phyloP scores from a whole-genome alignment of 1,140 invertebrate genomes.

The Drosophila truncata region DNA sequence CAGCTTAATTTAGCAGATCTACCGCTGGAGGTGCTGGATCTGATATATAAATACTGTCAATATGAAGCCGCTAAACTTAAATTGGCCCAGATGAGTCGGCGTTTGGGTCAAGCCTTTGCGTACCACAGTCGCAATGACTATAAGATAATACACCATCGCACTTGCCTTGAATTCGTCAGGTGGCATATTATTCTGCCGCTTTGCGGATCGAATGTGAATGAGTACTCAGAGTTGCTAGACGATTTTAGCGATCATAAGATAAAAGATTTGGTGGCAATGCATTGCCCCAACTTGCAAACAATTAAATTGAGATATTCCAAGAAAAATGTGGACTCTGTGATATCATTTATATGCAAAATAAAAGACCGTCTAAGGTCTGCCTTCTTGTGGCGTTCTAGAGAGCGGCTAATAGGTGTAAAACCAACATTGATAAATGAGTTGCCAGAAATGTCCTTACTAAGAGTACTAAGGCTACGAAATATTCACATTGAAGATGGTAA shows the following conservation, averaged over 20 bases:
- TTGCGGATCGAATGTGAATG: background rate
- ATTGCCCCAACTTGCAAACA: background rate
- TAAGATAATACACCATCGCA: background rate
- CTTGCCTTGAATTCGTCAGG: rapidly evolving
- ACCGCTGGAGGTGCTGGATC: conserved; percentile 23
- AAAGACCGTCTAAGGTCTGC: background rate
- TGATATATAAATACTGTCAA: conserved; percentile 5
- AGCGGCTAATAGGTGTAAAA: background rate
- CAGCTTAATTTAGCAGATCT: background rate
- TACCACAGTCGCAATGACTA: conserved; percentile 44
- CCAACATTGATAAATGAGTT: background rate
- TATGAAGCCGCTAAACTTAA: background rate
- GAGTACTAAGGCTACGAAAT: background rate
- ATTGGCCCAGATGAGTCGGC: background rate
- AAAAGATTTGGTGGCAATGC: background rate
- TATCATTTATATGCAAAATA: background rate
- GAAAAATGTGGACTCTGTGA: background rate
- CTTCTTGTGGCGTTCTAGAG: background rate
- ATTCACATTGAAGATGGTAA: background rate
- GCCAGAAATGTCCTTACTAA: background rate
- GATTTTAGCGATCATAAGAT: background rate
- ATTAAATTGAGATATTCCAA: background rate
- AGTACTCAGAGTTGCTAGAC: rapidly evolving
- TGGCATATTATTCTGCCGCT: background rate
- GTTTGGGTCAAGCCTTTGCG: conserved; percentile 8